Percentiles rank a stretch among this genome's conserved stretches.
phyloP scores from a whole-genome alignment of 2,888 invertebrate species.

The Lydus trimaculatus region DNA sequence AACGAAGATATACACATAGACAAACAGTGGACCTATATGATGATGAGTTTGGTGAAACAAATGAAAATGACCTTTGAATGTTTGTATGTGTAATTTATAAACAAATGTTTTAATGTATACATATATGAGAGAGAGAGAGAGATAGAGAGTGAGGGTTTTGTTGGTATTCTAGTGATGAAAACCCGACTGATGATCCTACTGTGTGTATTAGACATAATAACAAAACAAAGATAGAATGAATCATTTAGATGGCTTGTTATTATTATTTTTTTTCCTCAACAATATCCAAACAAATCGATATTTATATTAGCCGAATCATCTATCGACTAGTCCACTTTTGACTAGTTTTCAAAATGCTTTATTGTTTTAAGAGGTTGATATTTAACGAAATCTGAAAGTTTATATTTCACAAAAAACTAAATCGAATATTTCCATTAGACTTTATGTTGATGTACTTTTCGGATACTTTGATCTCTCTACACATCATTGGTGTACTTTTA shows the following conservation, averaged over 20 bases:
- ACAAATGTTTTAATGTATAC: slow-evolving; percentile 13
- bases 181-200: not conserved
- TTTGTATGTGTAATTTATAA: slow-evolving; percentile 12
- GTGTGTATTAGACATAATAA: slow-evolving; percentile 4
- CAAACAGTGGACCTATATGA: slow-evolving; percentile 20
- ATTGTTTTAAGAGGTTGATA: slow-evolving; percentile 39
- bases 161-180: slow-evolving; percentile 18
- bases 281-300: not conserved
- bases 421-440: slow-evolving; percentile 52
- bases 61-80: slow-evolving; percentile 33
- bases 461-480: slow-evolving; percentile 56
- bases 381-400: slow-evolving; percentile 33
- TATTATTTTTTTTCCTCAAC: not conserved
- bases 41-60: slow-evolving; percentile 32
- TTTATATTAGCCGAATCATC: not conserved
- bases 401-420: slow-evolving; percentile 42
- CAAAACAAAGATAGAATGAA: slow-evolving; percentile 5
- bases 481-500: slow-evolving; percentile 55
- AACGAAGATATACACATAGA: slow-evolving; percentile 31
- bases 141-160: not conserved
- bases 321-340: not conserved
- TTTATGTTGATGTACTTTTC: slow-evolving; percentile 47
- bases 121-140: slow-evolving; percentile 15
- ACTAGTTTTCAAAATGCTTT: slow-evolving; percentile 28
- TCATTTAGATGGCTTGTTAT: not conserved